Conservation (phyloP, 2,797 vertebrate genomes). For the Leuciscus waleckii region DNA sequence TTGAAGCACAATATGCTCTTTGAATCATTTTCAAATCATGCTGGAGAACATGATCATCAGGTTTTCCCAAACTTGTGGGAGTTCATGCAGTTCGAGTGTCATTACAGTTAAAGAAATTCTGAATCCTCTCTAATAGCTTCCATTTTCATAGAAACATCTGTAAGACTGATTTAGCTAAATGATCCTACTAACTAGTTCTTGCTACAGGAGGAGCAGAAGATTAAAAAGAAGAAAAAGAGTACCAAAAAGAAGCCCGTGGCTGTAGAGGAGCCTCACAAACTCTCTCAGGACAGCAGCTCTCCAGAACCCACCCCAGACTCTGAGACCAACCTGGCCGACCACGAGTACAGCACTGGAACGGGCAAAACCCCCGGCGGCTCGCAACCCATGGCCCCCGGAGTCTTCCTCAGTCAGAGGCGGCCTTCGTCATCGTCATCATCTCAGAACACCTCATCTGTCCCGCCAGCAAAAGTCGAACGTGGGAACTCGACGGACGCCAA, state of each 20-base stretch:
- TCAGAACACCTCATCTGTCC: slow-evolving; percentile 85
- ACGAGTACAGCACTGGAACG: slow-evolving; percentile 88
- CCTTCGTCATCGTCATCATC: slow-evolving; percentile 92
- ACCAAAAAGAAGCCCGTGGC: slow-evolving; percentile 89
- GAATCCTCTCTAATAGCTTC: slow-evolving; percentile 16
- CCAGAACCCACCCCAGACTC: slow-evolving; percentile 89
- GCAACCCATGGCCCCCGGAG: slow-evolving; percentile 95
- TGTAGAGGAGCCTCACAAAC: slow-evolving; percentile 81
- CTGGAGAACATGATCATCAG: background rate
- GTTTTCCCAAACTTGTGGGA: background rate
- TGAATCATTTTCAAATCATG: slow-evolving; percentile 6
- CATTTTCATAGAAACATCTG: background rate
- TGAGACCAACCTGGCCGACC: slow-evolving; percentile 89
- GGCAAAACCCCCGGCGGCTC: slow-evolving; percentile 83
- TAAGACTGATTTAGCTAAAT: background rate
- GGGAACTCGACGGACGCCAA: slow-evolving; percentile 76
- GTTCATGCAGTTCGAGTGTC: background rate
- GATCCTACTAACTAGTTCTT: background rate
- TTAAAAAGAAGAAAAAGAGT: slow-evolving; percentile 95
- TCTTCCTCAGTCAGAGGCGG: slow-evolving; percentile 93
- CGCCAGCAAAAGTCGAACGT: slow-evolving; percentile 70
- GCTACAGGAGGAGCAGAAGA: slow-evolving; percentile 91
- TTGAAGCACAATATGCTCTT: background rate
- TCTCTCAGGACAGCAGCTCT: slow-evolving; percentile 91
- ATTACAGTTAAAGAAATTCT: background rate